Conservation (phyloP, 2,797 vertebrate species). For the Aplochiton taeniatus region DNA sequence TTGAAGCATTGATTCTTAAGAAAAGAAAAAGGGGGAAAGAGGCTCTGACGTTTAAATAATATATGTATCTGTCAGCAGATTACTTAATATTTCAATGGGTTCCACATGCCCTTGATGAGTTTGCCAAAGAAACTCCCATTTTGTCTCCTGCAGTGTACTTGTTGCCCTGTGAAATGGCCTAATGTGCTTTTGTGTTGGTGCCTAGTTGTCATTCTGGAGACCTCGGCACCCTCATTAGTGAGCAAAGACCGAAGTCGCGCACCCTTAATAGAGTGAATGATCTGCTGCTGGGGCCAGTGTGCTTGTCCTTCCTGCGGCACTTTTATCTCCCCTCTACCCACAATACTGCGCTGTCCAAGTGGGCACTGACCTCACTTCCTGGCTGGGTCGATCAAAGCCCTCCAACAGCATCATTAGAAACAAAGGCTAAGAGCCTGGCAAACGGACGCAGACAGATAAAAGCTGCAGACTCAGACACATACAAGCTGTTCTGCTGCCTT, state of each 20-base stretch:
- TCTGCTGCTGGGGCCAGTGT: conserved; percentile 37
- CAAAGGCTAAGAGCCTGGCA: conserved; percentile 52
- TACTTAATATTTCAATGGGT: conserved; percentile 25
- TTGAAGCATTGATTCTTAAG: background rate
- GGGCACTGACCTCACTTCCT: conserved; percentile 35
- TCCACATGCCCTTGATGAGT: background rate
- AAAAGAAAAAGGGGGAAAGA: background rate
- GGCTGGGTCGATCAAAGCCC: conserved; percentile 54
- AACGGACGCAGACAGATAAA: conserved; percentile 45
- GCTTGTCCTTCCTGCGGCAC: conserved; percentile 22
- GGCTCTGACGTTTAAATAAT: conserved; percentile 13
- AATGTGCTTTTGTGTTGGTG: conserved; percentile 30
- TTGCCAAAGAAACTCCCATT: conserved; percentile 15
- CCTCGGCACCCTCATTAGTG: conserved; percentile 30
- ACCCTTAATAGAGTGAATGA: conserved; percentile 52
- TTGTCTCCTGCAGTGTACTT: conserved; percentile 14
- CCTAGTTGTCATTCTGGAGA: conserved; percentile 57
- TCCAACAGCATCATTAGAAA: conserved; percentile 58
- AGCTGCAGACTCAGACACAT: conserved; percentile 35
- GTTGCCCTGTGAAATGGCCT: conserved; percentile 16
- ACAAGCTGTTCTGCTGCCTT: conserved; percentile 35
- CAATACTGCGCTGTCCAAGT: conserved; percentile 34
- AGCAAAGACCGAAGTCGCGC: conserved; percentile 35
- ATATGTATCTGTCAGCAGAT: conserved; percentile 28
- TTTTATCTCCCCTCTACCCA: conserved; percentile 39